Evolutionary conservation across 2,888 invertebrate genomes (phyloP), one percentile per base, ranked within the genome.

Genomic region (Microctonus hyperodae): DNA sequence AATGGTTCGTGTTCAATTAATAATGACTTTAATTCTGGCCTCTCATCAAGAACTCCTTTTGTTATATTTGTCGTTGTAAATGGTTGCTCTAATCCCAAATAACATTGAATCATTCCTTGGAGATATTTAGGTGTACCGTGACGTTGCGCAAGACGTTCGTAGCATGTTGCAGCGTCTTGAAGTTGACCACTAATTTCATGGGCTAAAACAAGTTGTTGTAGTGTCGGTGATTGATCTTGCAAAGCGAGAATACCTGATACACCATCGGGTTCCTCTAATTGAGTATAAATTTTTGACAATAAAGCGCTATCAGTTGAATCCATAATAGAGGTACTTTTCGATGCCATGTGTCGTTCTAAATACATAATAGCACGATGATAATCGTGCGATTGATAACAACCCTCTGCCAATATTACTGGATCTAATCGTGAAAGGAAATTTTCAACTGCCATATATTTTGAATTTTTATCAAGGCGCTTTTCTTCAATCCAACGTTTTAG

Each of bases 191-290:
- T 91, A 44, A 94, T 91, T 77, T 95, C 93, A 83, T 95, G 92
- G 10, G 93, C 91, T 22, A 96, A 85, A 68, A 97, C 92, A 77
- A 93, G 88, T 80, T 97, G 95, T 66, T 92, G 90, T 2, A 95
- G 83, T 0, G 92, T 91, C 1, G 95, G 92, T 0, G 88, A 88
- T 65, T 91, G 88, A 77, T 94, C 90, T 71, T 93, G 88, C 13
- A 92, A 91, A 60, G 91, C 87, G 9, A 93, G 81, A 60, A 89
- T 86, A 82, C 93, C 97, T 71, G 92, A 90, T 0, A 97, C 93
- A 10, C 95, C 94, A 83, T 98, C 97, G 0, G 95, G 90, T 81
- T 98, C 97, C 81, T 95, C 93, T 70, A 98, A 83, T 69, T 93
- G 88, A 0, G 94, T 92, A 81, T 97, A 97, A 75, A 97, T 91